Conservation (phyloP, 2,113 vertebrate species). For the Syngnathus typhle region DNA sequence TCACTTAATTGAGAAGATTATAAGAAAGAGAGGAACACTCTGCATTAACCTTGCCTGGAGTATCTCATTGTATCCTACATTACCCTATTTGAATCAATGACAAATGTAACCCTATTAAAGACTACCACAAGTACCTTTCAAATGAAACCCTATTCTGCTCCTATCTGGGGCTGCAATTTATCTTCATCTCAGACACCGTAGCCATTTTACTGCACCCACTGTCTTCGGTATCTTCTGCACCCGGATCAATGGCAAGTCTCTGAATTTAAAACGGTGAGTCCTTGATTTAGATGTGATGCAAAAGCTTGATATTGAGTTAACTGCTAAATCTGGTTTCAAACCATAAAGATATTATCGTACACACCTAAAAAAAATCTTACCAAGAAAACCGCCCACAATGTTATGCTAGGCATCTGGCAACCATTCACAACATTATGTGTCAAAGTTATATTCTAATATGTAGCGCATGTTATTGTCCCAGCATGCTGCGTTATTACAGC, state of each 20-base stretch:
- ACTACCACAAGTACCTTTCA: conserved; percentile 1
- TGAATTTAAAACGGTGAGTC: not conserved
- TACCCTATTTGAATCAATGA: conserved; percentile 4
- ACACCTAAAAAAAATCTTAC: not conserved
- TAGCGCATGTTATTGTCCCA: not conserved
- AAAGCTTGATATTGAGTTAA: not conserved
- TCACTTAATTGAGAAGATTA: not conserved
- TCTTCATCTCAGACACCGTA: conserved; percentile 11
- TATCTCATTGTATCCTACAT: conserved; percentile 4
- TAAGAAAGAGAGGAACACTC: not conserved
- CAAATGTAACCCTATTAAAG: not conserved
- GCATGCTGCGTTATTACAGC: not conserved
- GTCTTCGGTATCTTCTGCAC: conserved; percentile 1
- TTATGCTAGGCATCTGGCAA: not conserved
- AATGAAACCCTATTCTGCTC: not conserved
- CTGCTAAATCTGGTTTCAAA: not conserved
- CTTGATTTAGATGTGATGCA: not conserved
- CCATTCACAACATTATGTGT: not conserved
- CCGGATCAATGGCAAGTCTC: conserved; percentile 1
- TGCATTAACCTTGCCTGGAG: not conserved
- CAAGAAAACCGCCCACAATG: not conserved
- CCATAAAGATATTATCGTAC: not conserved
- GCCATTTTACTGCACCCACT: conserved; percentile 11
- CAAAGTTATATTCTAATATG: not conserved
- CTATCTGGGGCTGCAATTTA: conserved; percentile 5